A percentile compares a stretch with the other conserved stretches of the same genome.
Conservation (phyloP, 2,113 vertebrate species). For the Hassar affinis region DNA sequence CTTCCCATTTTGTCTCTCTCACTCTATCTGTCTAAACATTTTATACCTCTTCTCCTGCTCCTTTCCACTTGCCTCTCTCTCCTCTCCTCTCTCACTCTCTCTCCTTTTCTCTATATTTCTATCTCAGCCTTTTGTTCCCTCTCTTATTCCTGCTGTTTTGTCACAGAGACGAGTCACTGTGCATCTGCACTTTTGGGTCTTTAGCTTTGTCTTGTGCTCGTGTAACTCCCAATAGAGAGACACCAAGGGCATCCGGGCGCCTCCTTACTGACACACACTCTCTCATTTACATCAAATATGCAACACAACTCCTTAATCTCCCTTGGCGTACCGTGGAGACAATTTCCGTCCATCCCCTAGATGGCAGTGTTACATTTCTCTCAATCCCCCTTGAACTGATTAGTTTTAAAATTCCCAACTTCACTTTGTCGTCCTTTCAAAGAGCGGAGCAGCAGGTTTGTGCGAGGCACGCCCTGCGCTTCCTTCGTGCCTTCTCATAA, state of each 20-base stretch:
- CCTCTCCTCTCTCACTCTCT: background rate
- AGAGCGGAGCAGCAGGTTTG: conserved; percentile 4
- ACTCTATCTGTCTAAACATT: background rate
- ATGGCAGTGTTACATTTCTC: conserved; percentile 46
- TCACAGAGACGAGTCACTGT: conserved; percentile 18
- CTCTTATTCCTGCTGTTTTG: background rate
- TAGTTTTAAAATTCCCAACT: background rate
- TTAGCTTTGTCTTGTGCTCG: conserved; percentile 37
- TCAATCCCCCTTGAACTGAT: background rate
- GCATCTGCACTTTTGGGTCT: conserved; percentile 16
- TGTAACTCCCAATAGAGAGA: conserved; percentile 34
- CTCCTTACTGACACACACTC: conserved; percentile 29
- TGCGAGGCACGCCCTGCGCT: background rate
- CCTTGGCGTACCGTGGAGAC: background rate
- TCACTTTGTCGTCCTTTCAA: background rate
- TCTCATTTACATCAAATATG: conserved; percentile 43
- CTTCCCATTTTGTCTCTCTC: background rate
- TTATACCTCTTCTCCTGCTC: background rate
- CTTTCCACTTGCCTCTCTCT: background rate
- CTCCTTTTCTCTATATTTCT: background rate
- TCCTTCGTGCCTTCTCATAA: conserved; percentile 8
- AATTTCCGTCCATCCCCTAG: conserved; percentile 15
- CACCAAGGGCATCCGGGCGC: conserved; percentile 39
- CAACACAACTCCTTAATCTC: background rate
- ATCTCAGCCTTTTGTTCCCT: background rate